Evolutionary conservation across 2,113 vertebrate species (phyloP).

Genomic region (Epinephelus fuscoguttatus): DNA sequence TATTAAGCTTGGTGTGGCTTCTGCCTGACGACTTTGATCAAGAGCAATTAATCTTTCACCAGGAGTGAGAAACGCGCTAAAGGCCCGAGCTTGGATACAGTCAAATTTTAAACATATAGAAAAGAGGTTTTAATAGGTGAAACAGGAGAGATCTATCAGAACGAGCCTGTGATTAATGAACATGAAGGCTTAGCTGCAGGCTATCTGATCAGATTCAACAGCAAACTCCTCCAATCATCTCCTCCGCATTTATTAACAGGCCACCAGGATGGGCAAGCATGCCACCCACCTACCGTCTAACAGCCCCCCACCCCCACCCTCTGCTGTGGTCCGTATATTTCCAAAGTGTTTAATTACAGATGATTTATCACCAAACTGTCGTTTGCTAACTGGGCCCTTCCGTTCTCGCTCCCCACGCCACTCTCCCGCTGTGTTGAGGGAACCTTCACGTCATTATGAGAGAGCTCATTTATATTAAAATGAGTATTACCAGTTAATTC

Average conservation of each 20-base stretch:
- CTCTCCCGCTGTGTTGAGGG: slow-evolving; percentile 75
- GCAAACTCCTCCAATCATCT: slow-evolving; percentile 54
- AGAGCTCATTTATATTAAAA: slow-evolving; percentile 87
- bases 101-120: slow-evolving; percentile 64
- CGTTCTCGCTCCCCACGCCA: slow-evolving; percentile 66
- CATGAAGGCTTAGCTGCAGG: slow-evolving; percentile 53
- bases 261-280: slow-evolving; percentile 70
- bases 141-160: slow-evolving; percentile 59
- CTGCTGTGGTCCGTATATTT: slow-evolving; percentile 77
- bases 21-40: slow-evolving; percentile 77
- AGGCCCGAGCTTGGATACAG: slow-evolving; percentile 31
- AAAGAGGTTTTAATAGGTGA: slow-evolving; percentile 63
- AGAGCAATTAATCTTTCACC: slow-evolving; percentile 80
- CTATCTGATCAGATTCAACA: slow-evolving; percentile 58
- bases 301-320: slow-evolving; percentile 42
- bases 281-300: slow-evolving; percentile 58
- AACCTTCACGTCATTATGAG: slow-evolving; percentile 82
- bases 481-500: slow-evolving; percentile 84
- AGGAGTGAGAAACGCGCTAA: slow-evolving; percentile 55
- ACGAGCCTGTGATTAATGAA: slow-evolving; percentile 74
- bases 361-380: slow-evolving; percentile 86
- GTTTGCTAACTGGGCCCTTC: slow-evolving; percentile 77
- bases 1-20: slow-evolving; percentile 60
- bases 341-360: slow-evolving; percentile 86
- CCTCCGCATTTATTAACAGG: slow-evolving; percentile 71